Percentiles rank a stretch among this genome's conserved stretches.
Conservation (phyloP, 1,140 invertebrate species). For the Pentalonia nigronervosa region DNA sequence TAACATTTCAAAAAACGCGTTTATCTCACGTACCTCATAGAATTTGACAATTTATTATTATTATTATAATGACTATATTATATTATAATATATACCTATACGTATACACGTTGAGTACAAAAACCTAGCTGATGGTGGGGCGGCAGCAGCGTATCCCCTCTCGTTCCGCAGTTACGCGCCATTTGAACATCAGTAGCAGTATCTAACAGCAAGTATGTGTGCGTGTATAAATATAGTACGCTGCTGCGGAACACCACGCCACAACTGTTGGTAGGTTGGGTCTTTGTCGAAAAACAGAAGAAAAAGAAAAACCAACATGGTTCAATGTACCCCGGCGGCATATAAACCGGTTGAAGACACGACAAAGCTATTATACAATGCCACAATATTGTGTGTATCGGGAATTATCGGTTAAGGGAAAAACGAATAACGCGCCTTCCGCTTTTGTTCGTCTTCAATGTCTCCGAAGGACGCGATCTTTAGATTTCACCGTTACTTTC, state of each 20-base stretch:
- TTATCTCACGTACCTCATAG: constrained; percentile 22
- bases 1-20: not conserved
- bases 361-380: constrained; percentile 47
- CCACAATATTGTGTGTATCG: constrained; percentile 51
- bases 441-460: constrained; percentile 27
- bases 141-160: not conserved
- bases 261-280: constrained; percentile 37
- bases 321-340: constrained; percentile 49
- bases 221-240: not conserved
- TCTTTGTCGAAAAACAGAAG: constrained; percentile 46
- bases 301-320: constrained; percentile 51
- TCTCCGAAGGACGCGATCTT: constrained; percentile 42
- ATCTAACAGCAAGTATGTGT: not conserved
- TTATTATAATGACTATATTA: constrained; percentile 11
- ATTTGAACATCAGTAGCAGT: constrained; percentile 39
- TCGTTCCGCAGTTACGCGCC: constrained; percentile 30
- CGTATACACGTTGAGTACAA: not conserved
- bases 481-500: constrained; percentile 23
- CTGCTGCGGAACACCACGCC: not conserved
- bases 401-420: constrained; percentile 49
- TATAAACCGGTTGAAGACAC: constrained; percentile 51
- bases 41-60: constrained; percentile 48
- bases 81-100: not conserved
- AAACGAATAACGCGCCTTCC: constrained; percentile 37
- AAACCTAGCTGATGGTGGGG: not conserved